Conservation (phyloP, 2,888 invertebrate genomes). For the Acrocyrtus sp. region DNA sequence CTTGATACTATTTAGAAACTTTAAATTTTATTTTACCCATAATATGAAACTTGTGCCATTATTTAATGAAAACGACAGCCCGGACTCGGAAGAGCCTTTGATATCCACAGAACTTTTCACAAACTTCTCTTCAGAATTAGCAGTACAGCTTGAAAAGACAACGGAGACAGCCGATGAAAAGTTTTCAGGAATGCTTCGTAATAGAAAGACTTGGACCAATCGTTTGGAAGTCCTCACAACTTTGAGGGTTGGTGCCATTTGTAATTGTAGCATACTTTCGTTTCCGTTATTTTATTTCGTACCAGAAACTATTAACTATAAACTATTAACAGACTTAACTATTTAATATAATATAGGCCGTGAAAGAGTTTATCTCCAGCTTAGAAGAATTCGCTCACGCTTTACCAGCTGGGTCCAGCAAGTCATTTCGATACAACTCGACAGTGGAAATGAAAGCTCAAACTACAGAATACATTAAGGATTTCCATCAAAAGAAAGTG, state of each 20-base stretch:
- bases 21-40: neutral
- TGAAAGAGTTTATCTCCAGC: slow-evolving; percentile 63
- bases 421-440: slow-evolving; percentile 56
- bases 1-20: neutral
- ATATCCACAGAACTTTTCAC: slow-evolving; percentile 56
- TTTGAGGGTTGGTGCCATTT: slow-evolving; percentile 40
- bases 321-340: slow-evolving; percentile 6
- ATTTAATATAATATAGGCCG: slow-evolving; percentile 52
- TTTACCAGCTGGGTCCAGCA: slow-evolving; percentile 32
- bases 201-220: slow-evolving; percentile 57
- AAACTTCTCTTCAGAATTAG: slow-evolving; percentile 56
- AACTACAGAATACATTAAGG: slow-evolving; percentile 60
- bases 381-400: slow-evolving; percentile 64
- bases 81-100: slow-evolving; percentile 61
- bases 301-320: slow-evolving; percentile 12
- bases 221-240: slow-evolving; percentile 59
- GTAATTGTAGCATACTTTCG: too few relatives aligned
- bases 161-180: slow-evolving; percentile 62
- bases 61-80: slow-evolving; percentile 23
- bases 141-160: slow-evolving; percentile 61
- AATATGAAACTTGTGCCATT: slow-evolving; percentile 3
- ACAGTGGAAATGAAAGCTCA: slow-evolving; percentile 62
- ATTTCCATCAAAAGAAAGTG: slow-evolving; percentile 60
- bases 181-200: slow-evolving; percentile 59
- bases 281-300: too few relatives aligned